These are phyloP conservation scores for Lycodopsis pacificus DNA, from an alignment of 2,797 vertebrate species.

Conservation along the genomic window DNA sequence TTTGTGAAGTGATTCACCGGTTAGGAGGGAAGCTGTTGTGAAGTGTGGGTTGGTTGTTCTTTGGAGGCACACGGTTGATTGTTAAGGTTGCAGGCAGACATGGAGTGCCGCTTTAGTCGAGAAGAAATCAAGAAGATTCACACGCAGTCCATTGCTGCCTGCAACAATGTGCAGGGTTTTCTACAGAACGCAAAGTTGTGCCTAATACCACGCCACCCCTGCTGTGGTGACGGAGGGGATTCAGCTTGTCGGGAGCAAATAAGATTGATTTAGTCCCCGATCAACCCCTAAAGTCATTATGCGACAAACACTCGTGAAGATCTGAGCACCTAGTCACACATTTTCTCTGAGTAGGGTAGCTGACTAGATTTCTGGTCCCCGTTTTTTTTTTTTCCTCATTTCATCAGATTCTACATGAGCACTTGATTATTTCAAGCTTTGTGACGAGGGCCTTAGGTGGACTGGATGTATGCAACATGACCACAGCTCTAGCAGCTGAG, in stretches of 20 bases:
- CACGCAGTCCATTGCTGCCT: conserved; percentile 67
- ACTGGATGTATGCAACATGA: conserved; percentile 52
- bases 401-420: conserved; percentile 33
- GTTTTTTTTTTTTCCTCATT: neutral
- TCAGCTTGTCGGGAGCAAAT: conserved; percentile 41
- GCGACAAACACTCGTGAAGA: conserved; percentile 39
- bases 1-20: conserved; percentile 42
- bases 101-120: conserved; percentile 50
- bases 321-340: conserved; percentile 47
- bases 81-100: conserved; percentile 73
- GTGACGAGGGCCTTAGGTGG: conserved; percentile 38
- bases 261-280: conserved; percentile 30
- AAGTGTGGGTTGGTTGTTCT: conserved; percentile 60
- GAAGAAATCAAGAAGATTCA: conserved; percentile 44
- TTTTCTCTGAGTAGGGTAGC: conserved; percentile 46
- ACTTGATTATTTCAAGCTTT: conserved; percentile 52
- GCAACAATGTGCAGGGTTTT: conserved; percentile 76
- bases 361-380: conserved; percentile 38
- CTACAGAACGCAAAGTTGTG: conserved; percentile 56
- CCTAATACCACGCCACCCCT: conserved; percentile 32
- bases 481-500: conserved; percentile 27
- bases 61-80: conserved; percentile 77
- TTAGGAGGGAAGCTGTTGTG: conserved; percentile 48
- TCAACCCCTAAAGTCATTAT: conserved; percentile 16
- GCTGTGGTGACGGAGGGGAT: conserved; percentile 10